Evolutionary conservation across 2,113 vertebrate species (phyloP).

Genomic region (Coptodon rendalli): DNA sequence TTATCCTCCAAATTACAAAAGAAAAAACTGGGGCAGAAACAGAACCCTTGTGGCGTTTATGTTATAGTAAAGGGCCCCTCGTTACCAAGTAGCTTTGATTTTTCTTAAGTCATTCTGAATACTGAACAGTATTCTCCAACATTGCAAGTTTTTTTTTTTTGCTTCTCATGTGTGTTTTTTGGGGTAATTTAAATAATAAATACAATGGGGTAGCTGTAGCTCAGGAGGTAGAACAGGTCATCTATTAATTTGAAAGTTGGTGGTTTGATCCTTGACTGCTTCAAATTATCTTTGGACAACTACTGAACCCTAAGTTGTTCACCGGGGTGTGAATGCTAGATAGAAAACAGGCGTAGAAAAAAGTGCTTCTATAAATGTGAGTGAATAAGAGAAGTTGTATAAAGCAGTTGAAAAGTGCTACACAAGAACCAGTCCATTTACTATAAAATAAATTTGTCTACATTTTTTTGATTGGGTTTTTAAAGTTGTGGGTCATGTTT

Average conservation of each 20-base stretch:
- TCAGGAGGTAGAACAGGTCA: fast-evolving
- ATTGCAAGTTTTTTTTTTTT: neutral
- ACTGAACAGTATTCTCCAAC: neutral
- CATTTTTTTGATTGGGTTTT: neutral
- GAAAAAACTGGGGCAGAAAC: neutral
- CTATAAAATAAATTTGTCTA: no score
- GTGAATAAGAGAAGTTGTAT: neutral
- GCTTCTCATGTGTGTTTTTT: neutral
- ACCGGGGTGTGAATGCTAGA: neutral
- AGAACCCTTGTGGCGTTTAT: neutral
- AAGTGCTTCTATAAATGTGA: neutral
- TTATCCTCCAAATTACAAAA: neutral
- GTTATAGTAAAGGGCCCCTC: neutral
- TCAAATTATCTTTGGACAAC: neutral
- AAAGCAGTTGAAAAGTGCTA: neutral
- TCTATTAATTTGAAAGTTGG: neutral
- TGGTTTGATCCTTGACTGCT: neutral
- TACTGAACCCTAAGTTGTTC: neutral
- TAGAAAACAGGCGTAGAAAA: neutral
- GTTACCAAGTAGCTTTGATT: neutral
- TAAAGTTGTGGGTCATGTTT: neutral
- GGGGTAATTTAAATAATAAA: neutral
- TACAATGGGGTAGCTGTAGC: neutral
- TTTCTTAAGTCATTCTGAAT: neutral
- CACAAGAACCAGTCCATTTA: no score